Conservation (phyloP, 2,113 vertebrate genomes). For the Stegostoma tigrinum region DNA sequence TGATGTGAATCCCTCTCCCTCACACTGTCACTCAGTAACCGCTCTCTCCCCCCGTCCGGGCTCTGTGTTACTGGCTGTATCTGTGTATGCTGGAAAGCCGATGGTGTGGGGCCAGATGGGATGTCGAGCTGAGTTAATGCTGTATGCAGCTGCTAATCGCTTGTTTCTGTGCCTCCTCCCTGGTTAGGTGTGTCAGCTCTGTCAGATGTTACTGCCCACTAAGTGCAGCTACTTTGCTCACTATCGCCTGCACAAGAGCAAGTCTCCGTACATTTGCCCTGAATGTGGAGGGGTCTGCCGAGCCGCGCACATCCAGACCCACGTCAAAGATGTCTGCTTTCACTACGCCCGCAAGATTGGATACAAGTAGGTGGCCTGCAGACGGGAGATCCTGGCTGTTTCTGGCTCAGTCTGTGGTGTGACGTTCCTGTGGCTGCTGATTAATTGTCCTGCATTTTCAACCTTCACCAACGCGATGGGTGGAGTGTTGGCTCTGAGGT, state of each 20-base stretch:
- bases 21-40: background rate
- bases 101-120: too few relatives aligned
- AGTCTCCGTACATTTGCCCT: slow-evolving; percentile 76
- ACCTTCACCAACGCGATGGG: background rate
- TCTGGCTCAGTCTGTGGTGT: too few relatives aligned
- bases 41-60: background rate
- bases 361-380: slow-evolving; percentile 65
- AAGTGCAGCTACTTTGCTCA: slow-evolving; percentile 80
- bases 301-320: slow-evolving; percentile 62
- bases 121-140: too few relatives aligned
- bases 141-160: too few relatives aligned
- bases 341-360: slow-evolving; percentile 86
- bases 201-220: slow-evolving; percentile 85
- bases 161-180: background rate
- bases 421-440: background rate
- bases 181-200: slow-evolving; percentile 69
- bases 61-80: too few relatives aligned
- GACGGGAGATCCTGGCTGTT: background rate
- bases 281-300: slow-evolving; percentile 79
- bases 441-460: too few relatives aligned
- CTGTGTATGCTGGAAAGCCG: background rate
- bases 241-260: slow-evolving; percentile 78
- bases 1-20: too few relatives aligned
- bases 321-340: slow-evolving; percentile 76
- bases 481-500: too few relatives aligned